Conservation (phyloP, 2,113 vertebrate genomes). For the Clarias magur region DNA sequence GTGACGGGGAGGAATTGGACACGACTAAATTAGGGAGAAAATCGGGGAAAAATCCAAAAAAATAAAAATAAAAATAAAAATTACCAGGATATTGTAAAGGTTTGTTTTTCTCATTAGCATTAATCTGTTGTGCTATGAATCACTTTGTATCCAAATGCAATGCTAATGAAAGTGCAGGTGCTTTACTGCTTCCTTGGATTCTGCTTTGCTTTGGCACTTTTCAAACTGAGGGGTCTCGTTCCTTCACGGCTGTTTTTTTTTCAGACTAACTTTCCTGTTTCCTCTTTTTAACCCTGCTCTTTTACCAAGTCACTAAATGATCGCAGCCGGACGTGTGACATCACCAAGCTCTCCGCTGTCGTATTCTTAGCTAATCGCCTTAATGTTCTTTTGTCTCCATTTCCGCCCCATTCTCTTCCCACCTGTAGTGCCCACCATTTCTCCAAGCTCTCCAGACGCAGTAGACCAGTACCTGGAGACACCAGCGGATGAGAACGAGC, state of each 20-base stretch:
- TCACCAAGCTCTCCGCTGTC: background rate
- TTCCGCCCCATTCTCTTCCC: conserved; percentile 17
- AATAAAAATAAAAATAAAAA: too few relatives aligned
- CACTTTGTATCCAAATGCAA: background rate
- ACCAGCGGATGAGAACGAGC: conserved; percentile 94
- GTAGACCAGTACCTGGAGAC: conserved; percentile 96
- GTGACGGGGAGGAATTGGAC: too few relatives aligned
- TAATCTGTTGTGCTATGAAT: background rate
- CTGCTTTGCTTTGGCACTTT: background rate
- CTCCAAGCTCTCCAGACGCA: conserved; percentile 88
- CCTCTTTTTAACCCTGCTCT: background rate
- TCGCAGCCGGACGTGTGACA: background rate
- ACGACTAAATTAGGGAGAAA: too few relatives aligned
- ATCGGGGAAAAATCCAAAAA: too few relatives aligned
- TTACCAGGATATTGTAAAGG: background rate
- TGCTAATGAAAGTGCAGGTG: background rate
- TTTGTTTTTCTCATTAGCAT: background rate
- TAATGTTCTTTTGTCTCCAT: background rate
- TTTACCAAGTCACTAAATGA: background rate
- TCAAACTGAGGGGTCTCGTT: background rate
- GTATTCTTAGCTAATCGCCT: background rate
- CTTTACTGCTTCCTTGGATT: background rate
- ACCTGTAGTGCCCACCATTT: conserved; percentile 86
- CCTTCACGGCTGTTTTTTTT: conserved; percentile 3
- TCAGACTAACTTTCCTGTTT: background rate